Conservation (phyloP, 2,888 invertebrate genomes). For the Pammene fasciana region DNA sequence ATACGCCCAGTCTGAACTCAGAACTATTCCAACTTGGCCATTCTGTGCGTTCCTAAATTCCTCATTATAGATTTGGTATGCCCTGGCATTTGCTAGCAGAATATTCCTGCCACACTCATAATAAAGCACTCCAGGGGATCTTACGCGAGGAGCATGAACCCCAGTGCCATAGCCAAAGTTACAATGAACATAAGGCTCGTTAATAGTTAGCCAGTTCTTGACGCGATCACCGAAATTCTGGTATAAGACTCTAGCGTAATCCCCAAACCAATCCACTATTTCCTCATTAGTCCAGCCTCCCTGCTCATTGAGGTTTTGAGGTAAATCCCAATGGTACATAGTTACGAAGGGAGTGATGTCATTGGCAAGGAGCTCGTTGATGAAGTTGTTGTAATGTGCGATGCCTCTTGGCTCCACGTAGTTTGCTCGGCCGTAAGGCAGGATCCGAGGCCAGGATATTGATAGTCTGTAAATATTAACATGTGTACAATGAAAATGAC, state of each 20-base stretch:
- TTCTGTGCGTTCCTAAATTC: constrained; percentile 35
- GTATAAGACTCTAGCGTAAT: constrained; percentile 66
- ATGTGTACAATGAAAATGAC: too few species aligned
- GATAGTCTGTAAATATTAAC: constrained; percentile 74
- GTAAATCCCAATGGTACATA: constrained; percentile 83
- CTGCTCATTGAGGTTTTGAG: constrained; percentile 57
- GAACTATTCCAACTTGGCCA: constrained; percentile 23
- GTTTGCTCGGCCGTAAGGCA: constrained; percentile 83
- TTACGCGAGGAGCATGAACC: constrained; percentile 6
- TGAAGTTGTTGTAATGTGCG: constrained; percentile 86
- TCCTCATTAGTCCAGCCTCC: constrained; percentile 57
- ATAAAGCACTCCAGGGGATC: constrained; percentile 6
- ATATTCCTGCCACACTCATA: constrained; percentile 33
- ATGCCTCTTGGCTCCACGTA: constrained; percentile 84
- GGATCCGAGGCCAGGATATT: constrained; percentile 85
- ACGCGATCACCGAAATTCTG: constrained; percentile 80
- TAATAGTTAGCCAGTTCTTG: constrained; percentile 85
- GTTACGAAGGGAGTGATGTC: constrained; percentile 82
- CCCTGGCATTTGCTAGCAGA: constrained; percentile 60
- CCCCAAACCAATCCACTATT: constrained; percentile 57
- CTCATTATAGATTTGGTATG: constrained; percentile 59
- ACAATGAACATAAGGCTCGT: constrained; percentile 80
- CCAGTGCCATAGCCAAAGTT: constrained; percentile 55
- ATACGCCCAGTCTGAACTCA: constrained; percentile 29
- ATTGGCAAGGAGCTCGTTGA: constrained; percentile 82